phyloP scores from a whole-genome alignment of 2,113 vertebrate species.

The Donacobius atricapilla region DNA sequence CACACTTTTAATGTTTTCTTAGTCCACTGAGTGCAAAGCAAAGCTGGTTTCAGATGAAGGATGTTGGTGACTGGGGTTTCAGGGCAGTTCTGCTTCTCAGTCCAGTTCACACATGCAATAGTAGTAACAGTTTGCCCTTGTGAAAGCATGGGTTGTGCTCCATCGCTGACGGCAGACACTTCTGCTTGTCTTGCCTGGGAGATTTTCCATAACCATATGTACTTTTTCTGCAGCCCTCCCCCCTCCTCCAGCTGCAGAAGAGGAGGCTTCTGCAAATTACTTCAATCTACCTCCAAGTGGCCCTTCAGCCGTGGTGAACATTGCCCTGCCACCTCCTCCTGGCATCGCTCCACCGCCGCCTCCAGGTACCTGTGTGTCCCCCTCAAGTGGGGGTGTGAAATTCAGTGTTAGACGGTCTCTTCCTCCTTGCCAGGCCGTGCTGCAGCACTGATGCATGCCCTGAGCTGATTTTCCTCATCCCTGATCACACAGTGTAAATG shows the following conservation, averaged over 20 bases:
- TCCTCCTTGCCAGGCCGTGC: not conserved
- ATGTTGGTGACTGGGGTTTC: not conserved
- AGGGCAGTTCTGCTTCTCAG: not conserved
- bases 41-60: not conserved
- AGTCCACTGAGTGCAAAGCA: not conserved
- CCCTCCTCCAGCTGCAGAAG: conserved; percentile 86
- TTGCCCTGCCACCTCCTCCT: conserved; percentile 87
- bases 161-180: not conserved
- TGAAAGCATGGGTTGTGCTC: not conserved
- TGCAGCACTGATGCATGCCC: not conserved
- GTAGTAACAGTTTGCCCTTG: not conserved
- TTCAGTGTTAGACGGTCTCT: not conserved
- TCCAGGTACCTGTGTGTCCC: conserved; percentile 77
- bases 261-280: conserved; percentile 93
- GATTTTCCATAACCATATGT: not conserved
- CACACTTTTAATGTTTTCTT: rapidly evolving
- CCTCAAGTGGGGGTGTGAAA: not conserved
- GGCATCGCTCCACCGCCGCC: conserved; percentile 87
- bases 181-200: not conserved
- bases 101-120: rapidly evolving
- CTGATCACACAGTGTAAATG: not conserved
- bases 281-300: conserved; percentile 89
- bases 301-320: conserved; percentile 88
- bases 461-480: not conserved
- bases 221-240: conserved; percentile 76